Percentiles rank a stretch among this genome's conserved stretches.
These are phyloP conservation scores for Dendronephthya gigantea DNA, from an alignment of 64 coral and sea anemone species.

Conservation along the genomic window DNA sequence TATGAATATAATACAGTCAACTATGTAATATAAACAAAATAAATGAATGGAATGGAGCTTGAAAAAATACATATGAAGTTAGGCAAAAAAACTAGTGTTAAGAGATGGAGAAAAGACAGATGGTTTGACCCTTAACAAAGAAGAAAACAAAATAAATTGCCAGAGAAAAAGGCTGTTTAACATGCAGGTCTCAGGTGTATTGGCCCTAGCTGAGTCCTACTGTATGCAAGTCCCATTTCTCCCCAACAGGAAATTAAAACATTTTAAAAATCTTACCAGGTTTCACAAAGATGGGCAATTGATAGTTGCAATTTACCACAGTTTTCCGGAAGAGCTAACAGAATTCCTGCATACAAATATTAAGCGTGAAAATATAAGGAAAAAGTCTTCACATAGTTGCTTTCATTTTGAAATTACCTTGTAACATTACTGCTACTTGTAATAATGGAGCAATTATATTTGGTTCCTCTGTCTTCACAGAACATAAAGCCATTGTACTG, in stretches of 20 bases:
- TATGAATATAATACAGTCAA: too few species aligned
- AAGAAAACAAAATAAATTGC: too few species aligned
- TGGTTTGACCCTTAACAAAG: too few species aligned
- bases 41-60: too few species aligned
- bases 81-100: too few species aligned
- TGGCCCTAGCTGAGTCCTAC: neutral
- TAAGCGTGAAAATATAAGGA: neutral
- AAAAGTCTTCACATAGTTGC: too few species aligned
- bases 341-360: constrained; percentile 40
- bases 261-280: constrained; percentile 51
- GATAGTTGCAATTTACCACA: constrained; percentile 52
- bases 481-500: neutral
- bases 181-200: neutral
- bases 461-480: neutral
- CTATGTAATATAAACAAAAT: too few species aligned
- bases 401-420: too few species aligned
- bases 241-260: too few species aligned
- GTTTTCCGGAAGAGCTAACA: constrained; percentile 60
- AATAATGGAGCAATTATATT: neutral
- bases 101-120: too few species aligned
- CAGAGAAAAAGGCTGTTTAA: too few species aligned
- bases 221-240: neutral
- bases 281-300: constrained; percentile 81
- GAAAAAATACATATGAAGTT: too few species aligned
- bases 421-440: constrained; percentile 14